Base-by-base conservation (phyloP, 2,113 vertebrate genomes). In the Alligator mississippiensis region DNA sequence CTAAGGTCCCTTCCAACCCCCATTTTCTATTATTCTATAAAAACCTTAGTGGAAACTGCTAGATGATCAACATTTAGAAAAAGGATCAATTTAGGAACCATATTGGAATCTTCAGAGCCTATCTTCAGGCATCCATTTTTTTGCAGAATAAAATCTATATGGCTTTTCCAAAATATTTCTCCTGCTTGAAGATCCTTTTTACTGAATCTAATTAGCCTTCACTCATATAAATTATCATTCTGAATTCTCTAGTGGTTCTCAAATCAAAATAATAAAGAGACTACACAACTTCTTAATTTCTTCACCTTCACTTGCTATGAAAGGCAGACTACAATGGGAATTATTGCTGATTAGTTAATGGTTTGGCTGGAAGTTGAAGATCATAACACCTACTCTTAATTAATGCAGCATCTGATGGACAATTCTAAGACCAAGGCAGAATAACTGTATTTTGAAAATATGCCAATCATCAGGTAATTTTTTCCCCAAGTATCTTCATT, bases 301-400 rank as follows among this genome's bases (percentile, higher is more conserved):
- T 47, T 47, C 9, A 47, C 47, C 47, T 47, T 7, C 8, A 9
- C 47, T 82, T 30, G n/a, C 17, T 92, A 27, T 84, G 68, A 5
- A 7, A 79, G 76, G 54, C 89, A 74, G 30, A 57, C 19, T 85
- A n/a, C 47, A 47, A 47, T 47, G 47, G 47, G 47, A 47, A 47
- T 19, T 6, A 21, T 68, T 91, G 84, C 63, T 3, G 8, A 80
- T 78, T 76, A 76, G 91, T n/a, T 62, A 80, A 63, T 3, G 47
- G 86, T 90, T 83, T 80, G 89, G 82, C 70, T 76, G 80, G 94
- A 95, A 93, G 81, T 80, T 87, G 84, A 93, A 94, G 88, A 77
- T 93, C 88, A 81, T 17, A 80, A 66, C 80, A 62, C 63, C 68
- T 54, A 77, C 80, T 74, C 75, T 1, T 3, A 78, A 96, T 72